A percentile compares a stretch with the other conserved stretches of the same genome.
These are phyloP conservation scores for Pseudorasbora parva DNA, from an alignment of 2,113 vertebrate genomes.

Conservation along the genomic window DNA sequence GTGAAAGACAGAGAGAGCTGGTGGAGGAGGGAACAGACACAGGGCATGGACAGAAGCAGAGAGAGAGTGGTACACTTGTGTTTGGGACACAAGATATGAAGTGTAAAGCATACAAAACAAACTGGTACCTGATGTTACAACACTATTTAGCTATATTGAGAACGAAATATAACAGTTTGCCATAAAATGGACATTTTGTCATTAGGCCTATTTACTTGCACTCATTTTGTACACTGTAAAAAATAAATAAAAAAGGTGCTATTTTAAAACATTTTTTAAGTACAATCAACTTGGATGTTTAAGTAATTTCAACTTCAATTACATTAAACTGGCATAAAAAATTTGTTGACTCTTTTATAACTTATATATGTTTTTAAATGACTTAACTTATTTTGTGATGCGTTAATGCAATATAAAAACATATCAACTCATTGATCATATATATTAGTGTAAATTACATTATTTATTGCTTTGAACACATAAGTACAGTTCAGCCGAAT, in stretches of 20 bases:
- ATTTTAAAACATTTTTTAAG: too few relatives aligned
- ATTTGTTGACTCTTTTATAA: too few relatives aligned
- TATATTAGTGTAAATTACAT: neutral
- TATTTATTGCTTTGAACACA: neutral
- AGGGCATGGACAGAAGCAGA: slow-evolving; percentile 1
- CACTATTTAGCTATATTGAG: neutral
- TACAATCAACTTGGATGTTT: too few relatives aligned
- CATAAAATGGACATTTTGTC: neutral
- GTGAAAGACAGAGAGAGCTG: slow-evolving; percentile 69
- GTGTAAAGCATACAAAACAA: slow-evolving; percentile 39
- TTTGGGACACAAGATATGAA: slow-evolving; percentile 20
- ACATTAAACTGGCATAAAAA: too few relatives aligned
- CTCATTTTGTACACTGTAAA: neutral
- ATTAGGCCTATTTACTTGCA: neutral
- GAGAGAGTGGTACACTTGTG: slow-evolving; percentile 52
- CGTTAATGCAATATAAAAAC: too few relatives aligned
- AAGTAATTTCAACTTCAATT: too few relatives aligned
- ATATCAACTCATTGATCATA: too few relatives aligned
- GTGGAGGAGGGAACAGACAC: slow-evolving; percentile 33
- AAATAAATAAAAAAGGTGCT: too few relatives aligned
- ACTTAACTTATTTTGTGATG: too few relatives aligned
- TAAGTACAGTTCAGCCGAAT: neutral
- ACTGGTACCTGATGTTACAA: neutral
- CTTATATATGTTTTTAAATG: too few relatives aligned
- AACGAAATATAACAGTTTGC: neutral